Evolutionary conservation across 2,797 vertebrate genomes (phyloP), one percentile per base, ranked within the genome.

Genomic region (Sebastes reedi): DNA sequence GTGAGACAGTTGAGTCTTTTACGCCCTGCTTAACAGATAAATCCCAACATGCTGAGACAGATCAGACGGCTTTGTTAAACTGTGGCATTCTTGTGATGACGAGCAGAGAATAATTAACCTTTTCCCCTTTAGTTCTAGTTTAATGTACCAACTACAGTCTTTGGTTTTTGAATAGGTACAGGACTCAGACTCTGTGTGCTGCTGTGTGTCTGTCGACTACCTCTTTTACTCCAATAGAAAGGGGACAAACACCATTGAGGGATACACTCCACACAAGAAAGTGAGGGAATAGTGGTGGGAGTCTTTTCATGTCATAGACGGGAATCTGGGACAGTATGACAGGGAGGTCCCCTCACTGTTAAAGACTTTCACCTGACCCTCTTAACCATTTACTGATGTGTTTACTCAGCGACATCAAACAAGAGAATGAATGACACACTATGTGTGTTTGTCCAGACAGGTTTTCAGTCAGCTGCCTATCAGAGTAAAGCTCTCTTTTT

Each of bases 361-460:
- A 70, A 70, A 71, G 39, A 77, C 68, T 69, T 87, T 66, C 68
- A 84, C 83, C 83, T 85, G 72, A 89, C 71, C 65, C 24, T 75
- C 46, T 70, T 69, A 67, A 79, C 73, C 85, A 71, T 72, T 64
- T 39, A 77, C 77, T 81, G 36, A 81, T 52, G 18, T 85, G 73
- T 91, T 90, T 87, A 79, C 88, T 82, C 81, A 72, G 66, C 25
- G 62, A 81, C 83, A 81, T 87, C 87, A 87, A 86, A 82, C 82
- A 80, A 54, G 65, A 77, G 27, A 67, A 30, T 65, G 36, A 84
- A 77, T 1, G 30, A 87, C 46, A 79, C 39, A 58, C 54, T 61
- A 6, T 25, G 55, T 36, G 56, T 75, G 73, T 87, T 77, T 78
- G 64, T 80, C 36, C 54, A 25, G 65, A 20, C 76, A 69, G 64